Base-by-base conservation (phyloP, 2,888 invertebrate species). In the Brenthis ino region DNA sequence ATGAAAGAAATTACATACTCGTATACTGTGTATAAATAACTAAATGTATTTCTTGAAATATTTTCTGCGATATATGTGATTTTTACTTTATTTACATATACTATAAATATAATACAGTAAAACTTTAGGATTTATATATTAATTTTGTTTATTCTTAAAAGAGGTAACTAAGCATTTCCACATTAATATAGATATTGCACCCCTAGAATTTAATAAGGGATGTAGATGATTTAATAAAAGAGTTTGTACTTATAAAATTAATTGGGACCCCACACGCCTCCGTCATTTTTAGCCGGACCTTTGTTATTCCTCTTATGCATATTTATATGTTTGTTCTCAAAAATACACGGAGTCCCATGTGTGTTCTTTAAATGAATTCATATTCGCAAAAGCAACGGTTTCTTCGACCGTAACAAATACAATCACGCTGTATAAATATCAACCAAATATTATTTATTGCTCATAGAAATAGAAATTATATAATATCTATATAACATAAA, bases 141-240 rank as follows among this genome's bases (percentile, higher is more conserved):
- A n/a, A 33, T 56, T 5, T 56, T 24, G 28, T 12, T 13, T 3
- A 20, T n/a, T n/a, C 20, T 47, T 28, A 28, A 24, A 54, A 2
- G 14, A 16, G 13, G 20, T 20, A 54, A 47, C 24, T 37, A 13
- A 43, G 13, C 16, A 14, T 37, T n/a, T 16, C 24, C 16, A 43
- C 24, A 64, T 14, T 51, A 54, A 64, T 48, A 55, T 24, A 47
- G 24, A 64, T 47, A 54, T 55, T n/a, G 70, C 70, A 63, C 61
- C 24, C 37, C 8, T 33, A 6, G 16, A 63, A 63, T 51, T 56
- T 55, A 50, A 51, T 47, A 50, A 67, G 28, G 61, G 13, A 8
- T 56, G 43, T 33, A 60, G 56, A 86, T 89, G 85, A 91, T 93
- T 93, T 91, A 92, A 93, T 93, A 91, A 91, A 92, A 91, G 90